Conservation (phyloP, 2,113 vertebrate genomes). For the Poeciliopsis prolifica region DNA sequence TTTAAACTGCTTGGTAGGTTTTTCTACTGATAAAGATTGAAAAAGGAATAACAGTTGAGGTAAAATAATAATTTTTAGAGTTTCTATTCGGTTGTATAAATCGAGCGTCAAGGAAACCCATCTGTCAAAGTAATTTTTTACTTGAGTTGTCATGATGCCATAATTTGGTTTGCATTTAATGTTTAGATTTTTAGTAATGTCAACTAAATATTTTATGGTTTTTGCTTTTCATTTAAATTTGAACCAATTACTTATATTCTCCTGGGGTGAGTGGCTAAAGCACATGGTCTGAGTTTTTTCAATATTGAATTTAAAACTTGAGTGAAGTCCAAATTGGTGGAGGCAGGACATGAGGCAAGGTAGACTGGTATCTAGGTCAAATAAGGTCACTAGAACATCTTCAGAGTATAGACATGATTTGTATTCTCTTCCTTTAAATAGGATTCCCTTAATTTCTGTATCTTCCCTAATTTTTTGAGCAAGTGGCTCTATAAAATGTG, state of each 20-base stretch:
- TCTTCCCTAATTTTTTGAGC: too few species aligned
- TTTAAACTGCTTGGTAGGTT: too few species aligned
- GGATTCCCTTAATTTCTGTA: too few species aligned
- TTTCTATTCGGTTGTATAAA: constrained; percentile 1
- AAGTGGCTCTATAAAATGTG: too few species aligned
- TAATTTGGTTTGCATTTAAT: not conserved
- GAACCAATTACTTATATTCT: not conserved
- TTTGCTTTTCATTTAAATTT: constrained; percentile 8
- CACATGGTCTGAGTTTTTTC: too few species aligned
- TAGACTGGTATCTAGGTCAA: too few species aligned
- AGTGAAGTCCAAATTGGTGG: too few species aligned
- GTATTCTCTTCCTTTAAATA: too few species aligned
- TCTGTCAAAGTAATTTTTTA: not conserved
- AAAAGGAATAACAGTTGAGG: constrained; percentile 2
- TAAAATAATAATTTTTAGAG: not conserved
- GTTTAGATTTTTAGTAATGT: not conserved
- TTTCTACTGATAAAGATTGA: not conserved
- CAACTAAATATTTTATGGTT: not conserved
- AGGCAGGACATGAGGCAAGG: too few species aligned
- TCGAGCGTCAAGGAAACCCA: not conserved
- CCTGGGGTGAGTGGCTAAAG: not conserved
- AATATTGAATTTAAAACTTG: too few species aligned
- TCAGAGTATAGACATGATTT: too few species aligned
- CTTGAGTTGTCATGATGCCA: not conserved
- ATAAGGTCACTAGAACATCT: too few species aligned